A percentile compares a stretch with the other conserved stretches of the same genome.
These are phyloP conservation scores for Lepeophtheirus salmonis DNA, from an alignment of 1,140 invertebrate genomes.

Conservation along the genomic window DNA sequence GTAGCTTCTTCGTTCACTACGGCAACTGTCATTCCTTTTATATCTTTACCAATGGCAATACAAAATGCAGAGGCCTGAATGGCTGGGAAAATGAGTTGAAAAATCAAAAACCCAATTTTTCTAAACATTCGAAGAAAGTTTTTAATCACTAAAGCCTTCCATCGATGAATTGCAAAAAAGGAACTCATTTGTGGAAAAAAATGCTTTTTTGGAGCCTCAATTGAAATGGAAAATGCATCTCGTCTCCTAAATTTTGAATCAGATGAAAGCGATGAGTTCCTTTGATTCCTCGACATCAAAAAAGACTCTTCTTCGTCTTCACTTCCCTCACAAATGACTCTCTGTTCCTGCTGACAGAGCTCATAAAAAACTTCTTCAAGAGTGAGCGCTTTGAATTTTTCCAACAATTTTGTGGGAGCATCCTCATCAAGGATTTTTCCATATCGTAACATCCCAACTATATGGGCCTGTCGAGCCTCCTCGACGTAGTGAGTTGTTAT, in stretches of 20 bases:
- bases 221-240: no score
- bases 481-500: conserved; percentile 88
- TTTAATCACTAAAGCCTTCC: conserved; percentile 28
- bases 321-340: no score
- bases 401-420: conserved; percentile 58
- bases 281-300: no score
- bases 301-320: no score
- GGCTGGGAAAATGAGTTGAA: conserved; percentile 15
- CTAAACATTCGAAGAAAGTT: conserved; percentile 29
- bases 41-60: conserved; percentile 73
- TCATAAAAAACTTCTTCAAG: conserved; percentile 85
- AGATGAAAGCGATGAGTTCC: neutral
- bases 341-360: conserved; percentile 48
- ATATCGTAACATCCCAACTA: conserved; percentile 40
- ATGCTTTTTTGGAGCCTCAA: no score
- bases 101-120: conserved; percentile 25
- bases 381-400: conserved; percentile 56
- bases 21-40: conserved; percentile 57
- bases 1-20: conserved; percentile 63
- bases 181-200: no score
- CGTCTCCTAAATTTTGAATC: no score
- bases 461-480: conserved; percentile 67
- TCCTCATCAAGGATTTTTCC: conserved; percentile 66
- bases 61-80: conserved; percentile 68
- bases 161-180: neutral